phyloP scores from a whole-genome alignment of 2,888 invertebrate species.

The Phortica okadai region DNA sequence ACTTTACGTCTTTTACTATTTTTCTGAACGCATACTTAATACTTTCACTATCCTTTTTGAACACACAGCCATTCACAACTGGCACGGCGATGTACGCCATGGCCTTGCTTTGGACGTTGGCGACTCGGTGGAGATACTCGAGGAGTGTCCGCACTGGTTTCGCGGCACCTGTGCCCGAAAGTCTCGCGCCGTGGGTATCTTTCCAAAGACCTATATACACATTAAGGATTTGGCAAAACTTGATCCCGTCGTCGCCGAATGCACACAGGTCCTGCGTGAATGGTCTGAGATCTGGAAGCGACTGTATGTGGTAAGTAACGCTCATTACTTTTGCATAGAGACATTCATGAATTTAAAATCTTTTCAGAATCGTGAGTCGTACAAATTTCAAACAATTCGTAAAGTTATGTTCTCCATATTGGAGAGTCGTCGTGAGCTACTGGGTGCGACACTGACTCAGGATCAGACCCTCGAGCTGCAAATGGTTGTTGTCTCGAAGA shows the following conservation, averaged over 20 bases:
- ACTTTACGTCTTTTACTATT: not conserved
- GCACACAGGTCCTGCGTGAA: conserved; percentile 92
- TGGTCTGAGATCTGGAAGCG: conserved; percentile 96
- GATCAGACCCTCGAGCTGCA: conserved; percentile 93
- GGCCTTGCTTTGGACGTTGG: conserved; percentile 92
- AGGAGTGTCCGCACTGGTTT: conserved; percentile 91
- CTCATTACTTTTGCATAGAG: not conserved
- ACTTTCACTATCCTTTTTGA: conserved; percentile 27
- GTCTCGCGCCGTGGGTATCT: conserved; percentile 82
- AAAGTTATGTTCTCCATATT: conserved; percentile 94
- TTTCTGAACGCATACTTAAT: not conserved
- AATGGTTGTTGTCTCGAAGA: conserved; percentile 90
- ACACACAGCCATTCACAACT: conserved; percentile 89
- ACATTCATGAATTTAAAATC: not conserved
- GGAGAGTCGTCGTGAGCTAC: conserved; percentile 88
- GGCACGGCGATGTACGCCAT: conserved; percentile 87
- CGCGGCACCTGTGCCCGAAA: conserved; percentile 90
- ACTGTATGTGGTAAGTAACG: conserved; percentile 87
- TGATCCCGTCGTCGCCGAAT: conserved; percentile 93
- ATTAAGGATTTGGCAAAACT: conserved; percentile 92
- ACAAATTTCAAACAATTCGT: conserved; percentile 89
- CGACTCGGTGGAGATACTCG: conserved; percentile 93
- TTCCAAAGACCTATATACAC: conserved; percentile 89
- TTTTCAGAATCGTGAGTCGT: conserved; percentile 86
- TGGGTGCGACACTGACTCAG: conserved; percentile 92